A percentile compares a stretch with the other conserved stretches of the same genome.
phyloP scores from a whole-genome alignment of 2,113 vertebrate species.

The Cheirogaleus medius region DNA sequence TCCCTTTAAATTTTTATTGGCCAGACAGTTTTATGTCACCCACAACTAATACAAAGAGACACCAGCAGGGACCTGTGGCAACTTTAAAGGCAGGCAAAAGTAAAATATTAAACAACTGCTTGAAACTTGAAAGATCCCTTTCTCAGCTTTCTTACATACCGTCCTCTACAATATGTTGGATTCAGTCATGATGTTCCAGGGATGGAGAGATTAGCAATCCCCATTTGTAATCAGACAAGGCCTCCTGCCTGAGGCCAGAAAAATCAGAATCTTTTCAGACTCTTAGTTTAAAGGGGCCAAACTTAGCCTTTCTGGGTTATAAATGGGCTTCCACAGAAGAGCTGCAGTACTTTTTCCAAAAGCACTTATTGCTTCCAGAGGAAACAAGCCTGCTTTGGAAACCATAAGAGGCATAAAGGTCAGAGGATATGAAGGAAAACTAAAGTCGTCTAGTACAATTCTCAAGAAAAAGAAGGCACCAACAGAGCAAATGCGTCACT shows the following conservation, averaged over 20 bases:
- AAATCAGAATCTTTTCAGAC: background rate
- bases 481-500: background rate
- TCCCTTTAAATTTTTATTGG: constrained; percentile 33
- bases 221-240: background rate
- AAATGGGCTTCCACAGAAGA: background rate
- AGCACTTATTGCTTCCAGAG: background rate
- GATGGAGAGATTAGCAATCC: background rate
- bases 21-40: constrained; percentile 40
- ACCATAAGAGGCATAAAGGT: background rate
- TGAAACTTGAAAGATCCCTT: background rate
- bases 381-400: background rate
- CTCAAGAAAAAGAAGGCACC: background rate
- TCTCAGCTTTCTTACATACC: background rate
- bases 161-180: background rate
- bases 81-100: constrained; percentile 9
- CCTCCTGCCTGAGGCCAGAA: background rate
- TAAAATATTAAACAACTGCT: constrained; percentile 37
- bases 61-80: background rate
- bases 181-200: background rate
- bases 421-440: background rate
- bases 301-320: background rate
- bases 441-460: background rate
- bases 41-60: constrained; percentile 23
- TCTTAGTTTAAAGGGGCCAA: background rate
- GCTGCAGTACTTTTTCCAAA: background rate